Conservation (phyloP, 2,797 vertebrate species). For the Sebastes variabilis region DNA sequence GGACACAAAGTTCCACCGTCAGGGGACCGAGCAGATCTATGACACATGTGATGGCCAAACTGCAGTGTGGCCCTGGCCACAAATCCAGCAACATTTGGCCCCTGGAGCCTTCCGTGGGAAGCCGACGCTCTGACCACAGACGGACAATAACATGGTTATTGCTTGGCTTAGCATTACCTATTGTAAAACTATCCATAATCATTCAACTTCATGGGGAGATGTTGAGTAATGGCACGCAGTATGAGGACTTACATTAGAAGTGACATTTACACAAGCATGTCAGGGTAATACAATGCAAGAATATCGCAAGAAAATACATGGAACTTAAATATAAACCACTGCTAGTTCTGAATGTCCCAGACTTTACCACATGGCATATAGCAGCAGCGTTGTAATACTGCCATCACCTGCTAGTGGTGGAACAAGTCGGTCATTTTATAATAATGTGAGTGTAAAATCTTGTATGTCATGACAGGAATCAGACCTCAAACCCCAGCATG, state of each 20-base stretch:
- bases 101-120: conserved; percentile 58
- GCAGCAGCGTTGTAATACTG: not conserved
- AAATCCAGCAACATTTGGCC: conserved; percentile 63
- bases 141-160: conserved; percentile 63
- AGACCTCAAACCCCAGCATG: not conserved
- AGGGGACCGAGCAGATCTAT: conserved; percentile 56
- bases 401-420: conserved; percentile 9
- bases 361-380: not conserved
- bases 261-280: conserved; percentile 40
- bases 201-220: conserved; percentile 45
- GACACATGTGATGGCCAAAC: conserved; percentile 65
- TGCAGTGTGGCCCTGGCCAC: conserved; percentile 67
- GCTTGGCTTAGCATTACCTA: conserved; percentile 51
- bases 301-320: conserved; percentile 9
- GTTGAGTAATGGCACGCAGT: conserved; percentile 42
- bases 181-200: conserved; percentile 59
- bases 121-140: conserved; percentile 43
- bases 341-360: not conserved
- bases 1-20: conserved; percentile 68
- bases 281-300: conserved; percentile 24
- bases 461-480: not conserved
- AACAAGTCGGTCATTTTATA: not conserved
- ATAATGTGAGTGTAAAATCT: not conserved
- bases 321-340: conserved; percentile 26
- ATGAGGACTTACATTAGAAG: conserved; percentile 13